Base-by-base conservation (phyloP, 1,140 invertebrate species). In the Cotesia typhae region DNA sequence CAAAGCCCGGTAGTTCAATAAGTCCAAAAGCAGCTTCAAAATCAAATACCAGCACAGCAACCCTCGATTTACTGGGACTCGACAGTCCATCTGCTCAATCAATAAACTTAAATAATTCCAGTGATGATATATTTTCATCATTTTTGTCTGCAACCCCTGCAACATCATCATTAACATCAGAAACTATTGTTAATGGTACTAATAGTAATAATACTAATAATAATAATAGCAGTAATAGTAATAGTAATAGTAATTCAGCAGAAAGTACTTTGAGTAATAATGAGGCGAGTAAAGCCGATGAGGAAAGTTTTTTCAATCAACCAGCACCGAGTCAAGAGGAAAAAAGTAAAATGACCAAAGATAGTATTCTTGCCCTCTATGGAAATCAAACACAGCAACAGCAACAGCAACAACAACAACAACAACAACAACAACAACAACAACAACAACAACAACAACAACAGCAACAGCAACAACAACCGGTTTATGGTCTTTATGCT, bases 351-450 rank as follows among this genome's bases (percentile, higher is more conserved):
- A 88, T 97, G 84, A 96, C 94, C 35, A 98, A 96, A 86, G 95
- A 97, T 80, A 97, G 95, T 82, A 98, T 98, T 85, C 87, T 98
- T 82, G 95, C 96, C 4, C 84, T 98, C 38, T 98, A 97, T 84
- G 93, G 92, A 74, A 93, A 83, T 55, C 78, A 83, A 0, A 82
- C 67, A 76, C 77, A 77, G 2, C 53, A 55, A 1, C 53, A 55
- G n/a, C 28, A 28, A 5, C 53, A 55, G 6, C 53, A 55, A n/a
- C 28, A 28, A 0, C 53, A 55, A 1, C 53, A 55, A 10, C 61
- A 64, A 71, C 81, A 41, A 41, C 38, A 47, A 1, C 41, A 83
- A 41, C 83, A 82, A 66, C 81, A 82, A 74, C 57, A 55, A 41
- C 38, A 47, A 0, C 41, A 83, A 41, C 83, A 82, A 66, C 81